Evolutionary conservation across 1,140 invertebrate species (phyloP).

Genomic region (Harpegnathos saltator): DNA sequence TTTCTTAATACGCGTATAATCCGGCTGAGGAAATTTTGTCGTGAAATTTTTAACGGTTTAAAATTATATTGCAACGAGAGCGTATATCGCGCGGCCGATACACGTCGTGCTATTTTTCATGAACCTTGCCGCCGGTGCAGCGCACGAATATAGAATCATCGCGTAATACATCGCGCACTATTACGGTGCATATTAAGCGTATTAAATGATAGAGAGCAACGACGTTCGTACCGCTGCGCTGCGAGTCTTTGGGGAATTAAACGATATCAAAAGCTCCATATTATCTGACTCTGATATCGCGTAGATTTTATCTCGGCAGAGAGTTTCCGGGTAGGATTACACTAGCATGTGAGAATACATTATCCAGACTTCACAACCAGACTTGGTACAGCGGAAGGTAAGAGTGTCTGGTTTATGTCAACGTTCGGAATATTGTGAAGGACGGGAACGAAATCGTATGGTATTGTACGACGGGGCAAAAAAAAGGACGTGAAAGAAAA

Average conservation of each 20-base stretch:
- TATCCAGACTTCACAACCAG: slow-evolving; percentile 4
- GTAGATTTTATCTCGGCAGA: background rate
- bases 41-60: too few species aligned
- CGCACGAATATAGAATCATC: too few species aligned
- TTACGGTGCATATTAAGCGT: too few species aligned
- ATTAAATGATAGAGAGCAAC: background rate
- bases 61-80: too few species aligned
- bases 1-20: too few species aligned
- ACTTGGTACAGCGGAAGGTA: background rate
- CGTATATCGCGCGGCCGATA: too few species aligned
- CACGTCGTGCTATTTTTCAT: too few species aligned
- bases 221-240: background rate
- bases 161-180: too few species aligned
- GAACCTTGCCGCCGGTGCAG: too few species aligned
- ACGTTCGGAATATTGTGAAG: background rate
- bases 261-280: background rate
- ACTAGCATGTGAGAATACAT: background rate
- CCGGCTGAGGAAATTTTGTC: too few species aligned
- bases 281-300: background rate
- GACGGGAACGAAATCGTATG: background rate
- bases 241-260: background rate
- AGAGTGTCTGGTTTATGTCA: background rate
- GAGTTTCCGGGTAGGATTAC: background rate
- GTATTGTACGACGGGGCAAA: background rate
- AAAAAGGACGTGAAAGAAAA: background rate